Percentiles rank a stretch among this genome's conserved stretches.
phyloP scores from a whole-genome alignment of 35 echinoderm and acorn worm genomes.

The Patiria miniata region DNA sequence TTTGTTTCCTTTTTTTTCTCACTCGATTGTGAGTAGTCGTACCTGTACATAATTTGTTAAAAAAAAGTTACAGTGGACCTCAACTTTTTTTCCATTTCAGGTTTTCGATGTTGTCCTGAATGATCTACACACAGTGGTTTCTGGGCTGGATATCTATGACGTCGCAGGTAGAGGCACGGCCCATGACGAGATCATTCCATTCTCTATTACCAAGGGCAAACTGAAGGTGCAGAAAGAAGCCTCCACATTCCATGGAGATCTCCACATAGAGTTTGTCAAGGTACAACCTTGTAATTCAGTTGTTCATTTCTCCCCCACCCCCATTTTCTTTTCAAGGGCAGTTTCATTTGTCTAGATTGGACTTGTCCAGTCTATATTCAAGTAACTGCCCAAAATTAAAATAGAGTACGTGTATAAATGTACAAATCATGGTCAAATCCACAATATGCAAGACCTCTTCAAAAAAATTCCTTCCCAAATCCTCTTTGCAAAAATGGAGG shows the following conservation, averaged over 20 bases:
- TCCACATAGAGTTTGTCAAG: slow-evolving; percentile 93
- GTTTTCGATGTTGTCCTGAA: slow-evolving; percentile 94
- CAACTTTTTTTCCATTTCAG: slow-evolving; percentile 46
- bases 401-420: too few species aligned
- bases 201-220: slow-evolving; percentile 86
- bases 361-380: too few species aligned
- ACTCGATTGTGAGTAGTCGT: too few species aligned
- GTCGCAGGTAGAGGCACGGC: slow-evolving; percentile 87
- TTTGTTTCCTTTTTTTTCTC: too few species aligned
- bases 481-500: too few species aligned
- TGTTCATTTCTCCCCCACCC: not conserved
- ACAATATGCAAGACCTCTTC: too few species aligned
- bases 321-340: not conserved
- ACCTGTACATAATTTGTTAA: too few species aligned
- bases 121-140: slow-evolving; percentile 70
- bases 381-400: too few species aligned
- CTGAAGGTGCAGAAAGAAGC: slow-evolving; percentile 76
- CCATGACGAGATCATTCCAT: slow-evolving; percentile 90
- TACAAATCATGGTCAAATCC: too few species aligned
- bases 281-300: slow-evolving; percentile 4
- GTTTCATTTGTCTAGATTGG: not conserved
- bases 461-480: too few species aligned
- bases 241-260: slow-evolving; percentile 70
- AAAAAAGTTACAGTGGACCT: too few species aligned
- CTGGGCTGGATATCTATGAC: slow-evolving; percentile 87